Percentiles rank a stretch among this genome's conserved stretches.
Conservation (phyloP, 1,140 invertebrate species). For the Drosophila truncata region DNA sequence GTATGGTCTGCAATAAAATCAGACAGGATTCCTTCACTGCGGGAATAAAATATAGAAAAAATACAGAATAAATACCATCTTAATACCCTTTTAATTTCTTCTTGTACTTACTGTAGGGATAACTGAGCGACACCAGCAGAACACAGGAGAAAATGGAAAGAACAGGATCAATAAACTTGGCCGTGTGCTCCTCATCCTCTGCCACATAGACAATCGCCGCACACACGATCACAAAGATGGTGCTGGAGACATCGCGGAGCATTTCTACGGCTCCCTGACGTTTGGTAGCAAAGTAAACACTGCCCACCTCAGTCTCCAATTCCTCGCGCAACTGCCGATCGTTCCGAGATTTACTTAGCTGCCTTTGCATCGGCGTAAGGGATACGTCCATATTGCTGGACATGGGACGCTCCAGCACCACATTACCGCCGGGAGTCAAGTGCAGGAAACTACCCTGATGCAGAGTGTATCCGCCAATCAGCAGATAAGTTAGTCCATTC, state of each 20-base stretch:
- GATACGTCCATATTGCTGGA: slow-evolving; percentile 85
- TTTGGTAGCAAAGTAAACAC: slow-evolving; percentile 77
- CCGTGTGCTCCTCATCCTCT: slow-evolving; percentile 86
- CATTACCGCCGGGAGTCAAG: slow-evolving; percentile 88
- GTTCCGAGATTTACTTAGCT: slow-evolving; percentile 84
- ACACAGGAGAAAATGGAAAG: slow-evolving; percentile 89
- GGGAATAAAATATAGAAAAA: slow-evolving; percentile 58
- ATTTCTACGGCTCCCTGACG: slow-evolving; percentile 87
- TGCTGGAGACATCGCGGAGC: slow-evolving; percentile 88
- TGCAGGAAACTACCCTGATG: slow-evolving; percentile 91
- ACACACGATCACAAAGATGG: slow-evolving; percentile 89
- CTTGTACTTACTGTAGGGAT: slow-evolving; percentile 89
- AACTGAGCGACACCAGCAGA: slow-evolving; percentile 88
- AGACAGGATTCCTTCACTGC: slow-evolving; percentile 91
- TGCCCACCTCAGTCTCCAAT: slow-evolving; percentile 65
- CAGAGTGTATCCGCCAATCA: slow-evolving; percentile 92
- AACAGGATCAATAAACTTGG: slow-evolving; percentile 91
- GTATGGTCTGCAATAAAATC: slow-evolving; percentile 93
- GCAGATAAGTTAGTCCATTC: slow-evolving; percentile 90
- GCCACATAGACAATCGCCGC: slow-evolving; percentile 89
- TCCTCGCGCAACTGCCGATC: slow-evolving; percentile 71
- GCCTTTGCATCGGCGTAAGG: slow-evolving; percentile 85
- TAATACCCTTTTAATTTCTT: not conserved
- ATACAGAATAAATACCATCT: not conserved
- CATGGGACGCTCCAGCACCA: slow-evolving; percentile 87